Evolutionary conservation across 2,797 vertebrate genomes (phyloP).

Genomic region (Galagoides demidoff): DNA sequence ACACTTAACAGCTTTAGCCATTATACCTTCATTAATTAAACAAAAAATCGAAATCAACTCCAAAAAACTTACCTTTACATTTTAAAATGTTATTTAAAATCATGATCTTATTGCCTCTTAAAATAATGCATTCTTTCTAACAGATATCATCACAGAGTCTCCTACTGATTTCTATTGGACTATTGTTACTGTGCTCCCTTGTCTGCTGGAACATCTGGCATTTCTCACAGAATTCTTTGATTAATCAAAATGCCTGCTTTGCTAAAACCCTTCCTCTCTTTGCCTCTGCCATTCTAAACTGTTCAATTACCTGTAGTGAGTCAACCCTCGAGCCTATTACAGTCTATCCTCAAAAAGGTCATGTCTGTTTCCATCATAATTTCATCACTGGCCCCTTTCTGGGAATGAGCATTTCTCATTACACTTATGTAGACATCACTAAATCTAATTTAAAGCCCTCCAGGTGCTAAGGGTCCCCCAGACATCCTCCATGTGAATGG

Average conservation of each 20-base stretch:
- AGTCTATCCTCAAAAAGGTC: not conserved
- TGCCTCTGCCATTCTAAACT: not conserved
- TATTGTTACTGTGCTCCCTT: not conserved
- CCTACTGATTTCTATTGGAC: not conserved
- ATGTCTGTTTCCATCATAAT: not conserved
- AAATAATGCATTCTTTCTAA: not conserved
- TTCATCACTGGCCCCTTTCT: not conserved
- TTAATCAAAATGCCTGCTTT: not conserved
- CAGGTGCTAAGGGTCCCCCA: too few relatives aligned
- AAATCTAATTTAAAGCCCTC: not conserved
- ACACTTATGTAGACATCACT: not conserved
- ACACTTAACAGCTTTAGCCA: not conserved
- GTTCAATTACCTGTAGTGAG: not conserved
- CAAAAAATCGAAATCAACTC: not conserved
- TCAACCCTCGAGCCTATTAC: not conserved
- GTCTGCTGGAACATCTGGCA: not conserved
- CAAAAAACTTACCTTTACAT: not conserved
- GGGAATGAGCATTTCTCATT: not conserved
- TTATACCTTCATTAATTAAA: not conserved
- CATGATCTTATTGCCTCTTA: not conserved
- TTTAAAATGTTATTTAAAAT: conserved; percentile 6
- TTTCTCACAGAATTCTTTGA: not conserved
- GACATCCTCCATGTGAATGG: not conserved
- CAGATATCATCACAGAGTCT: not conserved
- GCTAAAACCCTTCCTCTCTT: not conserved